Percentiles rank a stretch among this genome's conserved stretches.
Evolutionary conservation across 2,888 invertebrate genomes (phyloP).

Genomic region (Andrena trimmerana): DNA sequence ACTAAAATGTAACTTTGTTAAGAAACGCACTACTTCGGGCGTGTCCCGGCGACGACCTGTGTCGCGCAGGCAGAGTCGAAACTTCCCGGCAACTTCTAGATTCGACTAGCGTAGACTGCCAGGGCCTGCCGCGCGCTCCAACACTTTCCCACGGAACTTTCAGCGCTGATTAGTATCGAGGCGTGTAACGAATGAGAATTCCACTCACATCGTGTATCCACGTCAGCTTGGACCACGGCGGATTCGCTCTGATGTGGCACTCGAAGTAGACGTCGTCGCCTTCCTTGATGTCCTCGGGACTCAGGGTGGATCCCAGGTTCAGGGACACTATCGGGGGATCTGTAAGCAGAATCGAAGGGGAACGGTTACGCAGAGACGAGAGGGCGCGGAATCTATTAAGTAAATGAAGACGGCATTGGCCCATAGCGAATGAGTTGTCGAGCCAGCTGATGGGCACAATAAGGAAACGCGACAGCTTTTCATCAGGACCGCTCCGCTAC

Average conservation of each 20-base stretch:
- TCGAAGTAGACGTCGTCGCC: constrained; percentile 97
- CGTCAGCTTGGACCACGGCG: constrained; percentile 92
- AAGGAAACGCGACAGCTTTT: neutral
- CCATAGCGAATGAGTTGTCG: too few relatives aligned
- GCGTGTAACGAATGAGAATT: too few relatives aligned
- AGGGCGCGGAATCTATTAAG: too few relatives aligned
- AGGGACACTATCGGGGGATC: constrained; percentile 94
- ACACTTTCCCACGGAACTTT: neutral
- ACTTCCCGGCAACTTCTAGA: neutral
- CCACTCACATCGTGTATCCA: constrained; percentile 95
- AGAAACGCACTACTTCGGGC: neutral
- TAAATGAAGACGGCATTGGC: too few relatives aligned
- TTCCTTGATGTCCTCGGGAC: constrained; percentile 95
- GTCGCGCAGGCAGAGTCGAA: neutral
- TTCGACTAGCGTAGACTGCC: neutral
- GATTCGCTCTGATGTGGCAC: constrained; percentile 96
- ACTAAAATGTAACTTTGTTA: constrained; percentile 24
- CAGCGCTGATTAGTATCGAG: neutral
- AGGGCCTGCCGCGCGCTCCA: neutral
- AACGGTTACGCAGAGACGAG: too few relatives aligned
- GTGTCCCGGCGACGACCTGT: neutral
- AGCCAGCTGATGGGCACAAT: too few relatives aligned
- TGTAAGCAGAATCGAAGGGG: constrained; percentile 83
- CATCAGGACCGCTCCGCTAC: constrained; percentile 31
- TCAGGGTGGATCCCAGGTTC: constrained; percentile 93